Conservation (phyloP, 2,888 invertebrate species). For the Nemapogon koenigi region DNA sequence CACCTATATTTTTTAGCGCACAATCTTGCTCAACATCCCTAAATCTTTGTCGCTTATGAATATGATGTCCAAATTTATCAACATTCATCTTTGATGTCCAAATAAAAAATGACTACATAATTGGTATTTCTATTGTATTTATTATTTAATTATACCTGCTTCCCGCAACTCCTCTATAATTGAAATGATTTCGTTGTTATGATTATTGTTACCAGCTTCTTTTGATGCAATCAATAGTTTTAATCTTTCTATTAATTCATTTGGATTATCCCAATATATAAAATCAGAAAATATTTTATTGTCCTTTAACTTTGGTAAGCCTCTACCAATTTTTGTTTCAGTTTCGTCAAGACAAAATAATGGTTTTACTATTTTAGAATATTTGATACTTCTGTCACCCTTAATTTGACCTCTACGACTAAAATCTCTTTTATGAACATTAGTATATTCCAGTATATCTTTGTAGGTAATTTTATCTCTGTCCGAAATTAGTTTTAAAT, state of each 20-base stretch:
- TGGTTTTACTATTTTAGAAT: no score
- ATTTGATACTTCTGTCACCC: slow-evolving; percentile 14
- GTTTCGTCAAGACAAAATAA: no score
- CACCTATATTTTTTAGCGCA: no score
- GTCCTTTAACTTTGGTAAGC: slow-evolving; percentile 14
- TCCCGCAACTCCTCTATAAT: no score
- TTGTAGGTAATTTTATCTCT: no score
- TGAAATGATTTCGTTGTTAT: no score
- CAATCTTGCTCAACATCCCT: slow-evolving; percentile 1
- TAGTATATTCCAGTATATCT: slow-evolving; percentile 7
- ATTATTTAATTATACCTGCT: no score
- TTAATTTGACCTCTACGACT: slow-evolving; percentile 13
- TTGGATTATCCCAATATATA: slow-evolving; percentile 20
- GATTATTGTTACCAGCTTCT: slow-evolving; percentile 18
- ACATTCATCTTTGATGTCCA: slow-evolving; percentile 6
- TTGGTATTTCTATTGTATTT: no score
- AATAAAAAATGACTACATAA: no score
- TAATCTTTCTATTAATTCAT: slow-evolving; percentile 18
- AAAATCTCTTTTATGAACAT: slow-evolving; percentile 15
- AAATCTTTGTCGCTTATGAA: slow-evolving; percentile 9
- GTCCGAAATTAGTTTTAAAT: no score
- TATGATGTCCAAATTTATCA: slow-evolving; percentile 1
- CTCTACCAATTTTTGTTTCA: no score
- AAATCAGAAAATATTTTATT: slow-evolving; percentile 14
- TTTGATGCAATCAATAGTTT: slow-evolving; percentile 17